Conservation (phyloP, 92 coral and sea anemone species). For the Epizoanthus stellaris region DNA sequence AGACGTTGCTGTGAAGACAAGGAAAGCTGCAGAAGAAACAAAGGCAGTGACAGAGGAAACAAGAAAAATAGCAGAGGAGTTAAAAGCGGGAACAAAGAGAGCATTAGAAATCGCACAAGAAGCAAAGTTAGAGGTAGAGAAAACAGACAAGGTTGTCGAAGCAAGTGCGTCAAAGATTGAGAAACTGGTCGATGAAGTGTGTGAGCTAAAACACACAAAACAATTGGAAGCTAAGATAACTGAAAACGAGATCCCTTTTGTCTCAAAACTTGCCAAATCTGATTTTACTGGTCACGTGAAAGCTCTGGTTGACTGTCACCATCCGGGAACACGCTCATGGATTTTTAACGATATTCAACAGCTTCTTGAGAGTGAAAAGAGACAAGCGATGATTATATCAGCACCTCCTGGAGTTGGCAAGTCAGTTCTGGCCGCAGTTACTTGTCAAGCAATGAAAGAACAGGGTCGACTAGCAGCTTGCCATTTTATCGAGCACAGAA, state of each 20-base stretch:
- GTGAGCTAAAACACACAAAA: conserved; percentile 2
- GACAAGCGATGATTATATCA: conserved; percentile 55
- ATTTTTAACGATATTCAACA: conserved; percentile 58
- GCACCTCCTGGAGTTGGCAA: conserved; percentile 80
- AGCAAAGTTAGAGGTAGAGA: conserved; percentile 10
- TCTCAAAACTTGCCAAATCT: conserved; percentile 53
- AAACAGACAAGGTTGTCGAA: conserved; percentile 4
- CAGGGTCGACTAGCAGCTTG: conserved; percentile 54
- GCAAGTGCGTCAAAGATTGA: background rate
- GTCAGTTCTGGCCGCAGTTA: conserved; percentile 66
- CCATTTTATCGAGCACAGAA: conserved; percentile 66
- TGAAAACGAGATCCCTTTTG: background rate
- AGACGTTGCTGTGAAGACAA: conserved; percentile 1
- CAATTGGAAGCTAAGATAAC: no score
- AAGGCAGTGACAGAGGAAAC: conserved; percentile 9
- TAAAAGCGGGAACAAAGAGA: background rate
- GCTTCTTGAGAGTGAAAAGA: conserved; percentile 45
- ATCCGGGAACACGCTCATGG: conserved; percentile 69
- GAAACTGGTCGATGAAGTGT: background rate
- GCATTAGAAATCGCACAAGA: conserved; percentile 7
- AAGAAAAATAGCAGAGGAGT: conserved; percentile 8
- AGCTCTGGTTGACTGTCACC: conserved; percentile 24
- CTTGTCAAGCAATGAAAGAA: conserved; percentile 54
- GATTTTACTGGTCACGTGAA: conserved; percentile 64
- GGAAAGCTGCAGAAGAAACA: conserved; percentile 10